A percentile compares a stretch with the other conserved stretches of the same genome.
Evolutionary conservation across 2,797 vertebrate species (phyloP).

Genomic region (Lacerta viridis): DNA sequence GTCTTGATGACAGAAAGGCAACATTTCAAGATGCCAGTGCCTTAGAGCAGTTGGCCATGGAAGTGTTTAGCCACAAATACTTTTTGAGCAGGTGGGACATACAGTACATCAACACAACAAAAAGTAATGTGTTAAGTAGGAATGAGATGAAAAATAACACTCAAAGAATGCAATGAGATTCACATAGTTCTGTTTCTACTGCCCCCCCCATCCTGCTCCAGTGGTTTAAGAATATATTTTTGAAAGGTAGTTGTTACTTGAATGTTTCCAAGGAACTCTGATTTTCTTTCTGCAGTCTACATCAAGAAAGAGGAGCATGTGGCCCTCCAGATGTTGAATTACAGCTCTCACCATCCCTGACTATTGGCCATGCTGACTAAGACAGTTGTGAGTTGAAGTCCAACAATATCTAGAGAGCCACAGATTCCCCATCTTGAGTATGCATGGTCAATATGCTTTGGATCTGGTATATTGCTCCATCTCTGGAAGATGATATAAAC

Average conservation of each 20-base stretch:
- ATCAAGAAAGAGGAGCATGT: neutral
- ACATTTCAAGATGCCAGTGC: no score
- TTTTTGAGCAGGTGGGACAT: neutral
- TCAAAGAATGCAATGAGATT: neutral
- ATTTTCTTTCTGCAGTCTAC: constrained; percentile 43
- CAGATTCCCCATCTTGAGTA: neutral
- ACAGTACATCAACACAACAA: neutral
- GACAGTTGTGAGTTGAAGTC: no score
- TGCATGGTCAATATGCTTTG: constrained; percentile 5
- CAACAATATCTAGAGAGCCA: no score
- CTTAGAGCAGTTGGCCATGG: no score
- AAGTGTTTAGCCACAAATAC: neutral
- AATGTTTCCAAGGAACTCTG: constrained; percentile 58
- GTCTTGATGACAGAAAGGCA: no score
- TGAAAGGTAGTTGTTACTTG: constrained; percentile 56
- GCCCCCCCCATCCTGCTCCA: neutral
- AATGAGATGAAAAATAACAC: constrained; percentile 65
- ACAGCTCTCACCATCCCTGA: neutral
- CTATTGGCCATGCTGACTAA: neutral
- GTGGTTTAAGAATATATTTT: constrained; percentile 57
- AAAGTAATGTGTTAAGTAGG: neutral
- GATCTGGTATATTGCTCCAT: neutral
- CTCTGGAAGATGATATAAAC: constrained; percentile 26
- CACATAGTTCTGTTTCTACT: constrained; percentile 46
- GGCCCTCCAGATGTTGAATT: constrained; percentile 7